Evolutionary conservation across 2,113 vertebrate species (phyloP), one percentile per base, ranked within the genome.

Genomic region (Grammomys surdaster): DNA sequence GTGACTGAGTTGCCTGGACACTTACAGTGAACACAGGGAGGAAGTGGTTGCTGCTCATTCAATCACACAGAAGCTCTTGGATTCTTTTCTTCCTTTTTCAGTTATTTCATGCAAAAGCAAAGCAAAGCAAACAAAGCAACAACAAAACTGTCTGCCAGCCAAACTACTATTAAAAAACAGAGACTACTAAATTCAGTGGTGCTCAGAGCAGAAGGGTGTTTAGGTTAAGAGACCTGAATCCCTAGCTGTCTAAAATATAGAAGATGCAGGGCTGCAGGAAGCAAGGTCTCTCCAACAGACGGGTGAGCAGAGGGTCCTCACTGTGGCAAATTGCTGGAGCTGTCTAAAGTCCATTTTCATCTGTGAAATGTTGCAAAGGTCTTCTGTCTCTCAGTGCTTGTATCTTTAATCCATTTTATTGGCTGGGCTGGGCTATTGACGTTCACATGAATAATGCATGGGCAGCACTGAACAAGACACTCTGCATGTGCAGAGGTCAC

Each of bases 391-490:
- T 90, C 26, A 85, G 40, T 60, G 75, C 19, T n/a, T 87, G 93
- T 76, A 70, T 13, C 75, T 69, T 78, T 46, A 17, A 46, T 89
- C 28, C 91, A 82, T 88, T 94, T 56, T 84, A 96, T 91, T 65
- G 58, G 82, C 58, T 65, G 85, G 88, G 28, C 54, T 2, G 0
- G 85, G 51, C 72, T 95, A 77, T 82, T 95, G 81, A 95, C 56
- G 90, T 85, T 76, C 75, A 19, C 16, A 91, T 96, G 92, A 97
- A 96, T 96, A 92, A 87, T 95, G 54, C 73, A 91, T 90, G 14
- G 2, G 20, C 28, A 33, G 19, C 22, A 65, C 78, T 28, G 72
- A 36, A 31, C 33, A 75, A 95, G 60, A 54, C 75, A 72, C 54
- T 36, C 0, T 54, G 77, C 85, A 65, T 51, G 48, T 13, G 43